Base-by-base conservation (phyloP, 1,140 invertebrate species). In the Monomorium pharaonis region DNA sequence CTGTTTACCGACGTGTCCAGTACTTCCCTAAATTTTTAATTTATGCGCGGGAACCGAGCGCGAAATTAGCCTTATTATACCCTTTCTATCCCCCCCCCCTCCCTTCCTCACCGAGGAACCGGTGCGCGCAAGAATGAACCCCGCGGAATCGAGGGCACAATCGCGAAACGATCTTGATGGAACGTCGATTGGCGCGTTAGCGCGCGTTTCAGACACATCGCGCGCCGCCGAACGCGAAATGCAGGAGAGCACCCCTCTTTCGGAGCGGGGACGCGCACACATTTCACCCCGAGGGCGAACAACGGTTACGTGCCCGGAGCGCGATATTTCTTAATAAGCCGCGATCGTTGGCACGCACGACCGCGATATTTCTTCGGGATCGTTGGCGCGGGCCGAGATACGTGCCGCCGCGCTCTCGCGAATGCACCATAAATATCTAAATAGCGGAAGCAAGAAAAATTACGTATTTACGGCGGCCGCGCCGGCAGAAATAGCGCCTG, bases 21-120 rank as follows among this genome's bases (percentile, higher is more conserved):
- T 75, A 18, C 21, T 87, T 89, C 67, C 47, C 69, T 87, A 72
- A 90, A 87, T 74, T 76, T 87, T 85, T 87, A 74, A 89, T 89
- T 81, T 60, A 67, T 30, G 56, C 18, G 12, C 77, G 58, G 18
- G 74, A 85, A 27, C 62, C 54, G 74, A 24, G 42, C 44, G 21
- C 9, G 60, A 76, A 89, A 90, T 87, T 87, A 80, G 75, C 60
- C 56, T 76, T 60, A 76, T 81, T 60, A 47, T 51, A 30, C 18
- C 21, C 78, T 72, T 42, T 72, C 30, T 54, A 67, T 75, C 42
- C 51, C 44, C 30, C 14, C 3, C 27, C 54, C 0, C 49, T 49
- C 47, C 49, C 37, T 7, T 14, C n/a, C n/a, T n/a, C n/a, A n/a
- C n/a, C 16, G 37, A 58, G 2, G 47, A n/a, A 51, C 44, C 37